These are phyloP conservation scores for Acipenser ruthenus DNA, from an alignment of 2,797 vertebrate genomes.

Conservation along the genomic window DNA sequence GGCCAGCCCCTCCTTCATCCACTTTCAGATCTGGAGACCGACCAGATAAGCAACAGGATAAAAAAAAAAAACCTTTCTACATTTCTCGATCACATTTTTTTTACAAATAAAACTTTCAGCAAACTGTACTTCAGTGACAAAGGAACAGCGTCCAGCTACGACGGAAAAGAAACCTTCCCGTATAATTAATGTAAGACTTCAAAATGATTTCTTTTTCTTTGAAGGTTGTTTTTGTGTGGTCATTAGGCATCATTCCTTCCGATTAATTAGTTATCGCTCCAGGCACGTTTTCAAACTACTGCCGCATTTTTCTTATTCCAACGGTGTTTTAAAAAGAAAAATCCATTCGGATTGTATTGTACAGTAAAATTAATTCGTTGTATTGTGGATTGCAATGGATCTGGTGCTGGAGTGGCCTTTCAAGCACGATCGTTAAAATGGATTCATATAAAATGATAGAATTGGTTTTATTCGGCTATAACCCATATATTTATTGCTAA, in stretches of 20 bases:
- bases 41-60: conserved; percentile 38
- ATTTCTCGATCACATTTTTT: conserved; percentile 8
- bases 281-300: neutral
- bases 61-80: neutral
- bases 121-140: conserved; percentile 12
- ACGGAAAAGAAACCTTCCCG: conserved; percentile 24
- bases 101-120: conserved; percentile 17
- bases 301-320: neutral
- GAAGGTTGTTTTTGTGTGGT: conserved; percentile 4
- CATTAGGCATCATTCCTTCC: conserved; percentile 1
- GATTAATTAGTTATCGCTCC: neutral
- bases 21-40: conserved; percentile 70
- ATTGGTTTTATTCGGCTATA: no score
- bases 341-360: neutral
- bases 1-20: conserved; percentile 81
- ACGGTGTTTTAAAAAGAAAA: neutral
- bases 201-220: conserved; percentile 13
- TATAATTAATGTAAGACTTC: conserved; percentile 24
- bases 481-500: no score
- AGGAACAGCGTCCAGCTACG: conserved; percentile 21
- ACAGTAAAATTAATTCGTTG: neutral
- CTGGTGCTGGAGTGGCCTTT: no score
- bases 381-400: no score
- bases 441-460: no score
- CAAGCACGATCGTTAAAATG: no score